A percentile compares a stretch with the other conserved stretches of the same genome.
Conservation (phyloP, 1,140 invertebrate genomes). For the Thalassaphorura encarpata region DNA sequence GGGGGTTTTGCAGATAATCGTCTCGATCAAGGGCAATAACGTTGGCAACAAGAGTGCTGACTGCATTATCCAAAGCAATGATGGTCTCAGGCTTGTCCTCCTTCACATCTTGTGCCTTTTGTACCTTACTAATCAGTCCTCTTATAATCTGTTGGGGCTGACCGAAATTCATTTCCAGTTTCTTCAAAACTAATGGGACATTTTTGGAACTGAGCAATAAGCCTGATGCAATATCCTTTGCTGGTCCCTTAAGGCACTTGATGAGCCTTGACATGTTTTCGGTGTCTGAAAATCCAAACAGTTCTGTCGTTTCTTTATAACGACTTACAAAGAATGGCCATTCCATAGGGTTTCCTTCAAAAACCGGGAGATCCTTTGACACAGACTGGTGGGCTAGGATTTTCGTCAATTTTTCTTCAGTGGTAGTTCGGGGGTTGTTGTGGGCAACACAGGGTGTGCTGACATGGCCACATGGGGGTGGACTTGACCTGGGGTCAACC, state of each 20-base stretch:
- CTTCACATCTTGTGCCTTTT: too few species aligned
- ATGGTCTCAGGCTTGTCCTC: too few species aligned
- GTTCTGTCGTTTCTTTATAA: background rate
- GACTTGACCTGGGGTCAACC: too few species aligned
- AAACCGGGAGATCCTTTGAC: background rate
- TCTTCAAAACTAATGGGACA: background rate
- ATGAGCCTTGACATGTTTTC: background rate
- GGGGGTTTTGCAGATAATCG: background rate
- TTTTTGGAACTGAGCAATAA: background rate
- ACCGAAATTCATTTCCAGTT: conserved; percentile 1
- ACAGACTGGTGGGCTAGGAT: background rate
- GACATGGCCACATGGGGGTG: too few species aligned
- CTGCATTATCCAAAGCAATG: too few species aligned
- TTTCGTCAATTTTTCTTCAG: background rate
- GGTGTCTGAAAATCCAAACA: background rate
- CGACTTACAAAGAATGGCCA: background rate
- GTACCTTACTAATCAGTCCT: too few species aligned
- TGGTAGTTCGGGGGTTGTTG: too few species aligned
- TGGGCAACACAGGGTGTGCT: too few species aligned
- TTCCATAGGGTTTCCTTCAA: background rate
- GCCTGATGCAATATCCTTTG: too few species aligned
- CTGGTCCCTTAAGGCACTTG: conserved; percentile 3
- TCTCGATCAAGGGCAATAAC: too few species aligned
- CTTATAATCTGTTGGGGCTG: background rate
- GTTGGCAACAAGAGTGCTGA: too few species aligned